A percentile compares a stretch with the other conserved stretches of the same genome.
These are phyloP conservation scores for Frankliniella fusca DNA, from an alignment of 2,888 invertebrate species.

Conservation along the genomic window DNA sequence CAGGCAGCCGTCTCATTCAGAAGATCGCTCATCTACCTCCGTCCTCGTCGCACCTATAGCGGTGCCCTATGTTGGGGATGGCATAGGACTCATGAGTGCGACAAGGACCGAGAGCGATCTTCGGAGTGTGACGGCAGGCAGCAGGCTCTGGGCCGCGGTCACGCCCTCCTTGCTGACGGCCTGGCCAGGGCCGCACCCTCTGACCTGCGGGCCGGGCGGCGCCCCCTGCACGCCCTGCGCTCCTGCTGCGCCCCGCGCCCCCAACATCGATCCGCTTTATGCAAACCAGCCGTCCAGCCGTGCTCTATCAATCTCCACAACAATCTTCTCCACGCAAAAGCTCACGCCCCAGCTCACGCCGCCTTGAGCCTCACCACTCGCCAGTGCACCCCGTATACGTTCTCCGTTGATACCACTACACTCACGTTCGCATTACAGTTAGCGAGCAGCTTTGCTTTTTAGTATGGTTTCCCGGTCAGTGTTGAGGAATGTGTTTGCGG, in stretches of 20 bases:
- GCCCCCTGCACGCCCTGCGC: background rate
- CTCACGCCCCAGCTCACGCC: conserved; percentile 9
- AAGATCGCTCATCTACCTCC: too few relatives aligned
- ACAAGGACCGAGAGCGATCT: too few relatives aligned
- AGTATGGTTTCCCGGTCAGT: too few relatives aligned
- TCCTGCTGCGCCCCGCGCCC: background rate
- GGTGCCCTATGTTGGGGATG: too few relatives aligned
- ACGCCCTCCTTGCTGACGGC: background rate
- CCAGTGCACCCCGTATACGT: background rate
- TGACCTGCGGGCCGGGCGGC: background rate
- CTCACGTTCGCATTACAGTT: too few relatives aligned
- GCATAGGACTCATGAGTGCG: too few relatives aligned
- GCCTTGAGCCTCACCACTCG: background rate
- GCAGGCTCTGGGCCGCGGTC: background rate
- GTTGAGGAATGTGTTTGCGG: background rate
- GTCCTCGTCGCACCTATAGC: too few relatives aligned
- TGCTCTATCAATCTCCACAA: conserved; percentile 12
- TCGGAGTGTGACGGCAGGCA: too few relatives aligned
- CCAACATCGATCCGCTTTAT: conserved; percentile 5
- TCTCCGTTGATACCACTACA: background rate
- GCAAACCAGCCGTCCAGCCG: background rate
- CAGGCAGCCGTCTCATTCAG: too few relatives aligned
- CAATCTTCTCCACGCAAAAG: conserved; percentile 24
- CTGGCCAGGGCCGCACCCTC: background rate
- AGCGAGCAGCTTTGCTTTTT: too few relatives aligned